Conservation (phyloP, 2,113 vertebrate species). For the Percopsis transmontana region DNA sequence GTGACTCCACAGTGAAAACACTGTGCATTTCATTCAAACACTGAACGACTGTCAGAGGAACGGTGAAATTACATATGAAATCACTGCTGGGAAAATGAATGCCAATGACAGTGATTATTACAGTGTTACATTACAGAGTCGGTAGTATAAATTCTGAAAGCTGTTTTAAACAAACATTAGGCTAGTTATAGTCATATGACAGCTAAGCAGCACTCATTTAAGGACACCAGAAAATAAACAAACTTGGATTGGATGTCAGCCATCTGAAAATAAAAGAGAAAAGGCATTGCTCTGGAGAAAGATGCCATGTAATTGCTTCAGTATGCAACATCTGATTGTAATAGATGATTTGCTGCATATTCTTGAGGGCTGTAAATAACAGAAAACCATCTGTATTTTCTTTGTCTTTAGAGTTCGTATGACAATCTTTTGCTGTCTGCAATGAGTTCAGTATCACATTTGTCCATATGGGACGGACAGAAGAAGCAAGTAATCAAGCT, state of each 20-base stretch:
- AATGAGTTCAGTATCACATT: background rate
- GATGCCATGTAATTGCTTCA: conserved; percentile 34
- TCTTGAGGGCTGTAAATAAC: conserved; percentile 23
- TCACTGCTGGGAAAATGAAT: background rate
- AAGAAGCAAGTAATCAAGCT: background rate
- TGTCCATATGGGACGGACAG: background rate
- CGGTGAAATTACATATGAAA: too few relatives aligned
- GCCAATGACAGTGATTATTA: background rate
- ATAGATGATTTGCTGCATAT: conserved; percentile 21
- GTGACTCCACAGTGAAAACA: background rate
- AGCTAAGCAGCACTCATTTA: conserved; percentile 19
- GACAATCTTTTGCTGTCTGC: background rate
- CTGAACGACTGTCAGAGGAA: conserved; percentile 3
- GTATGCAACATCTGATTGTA: conserved; percentile 26
- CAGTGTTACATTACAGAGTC: background rate
- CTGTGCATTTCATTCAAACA: background rate
- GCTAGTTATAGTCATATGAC: conserved; percentile 8
- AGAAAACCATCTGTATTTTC: background rate
- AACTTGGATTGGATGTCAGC: conserved; percentile 18
- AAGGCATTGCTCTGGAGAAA: conserved; percentile 6
- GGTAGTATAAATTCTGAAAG: background rate
- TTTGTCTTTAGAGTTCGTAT: background rate
- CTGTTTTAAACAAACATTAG: conserved; percentile 6
- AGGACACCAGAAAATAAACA: conserved; percentile 22
- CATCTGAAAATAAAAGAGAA: conserved; percentile 29